Conservation (phyloP, 2,888 invertebrate species). For the Ophion ellenae region DNA sequence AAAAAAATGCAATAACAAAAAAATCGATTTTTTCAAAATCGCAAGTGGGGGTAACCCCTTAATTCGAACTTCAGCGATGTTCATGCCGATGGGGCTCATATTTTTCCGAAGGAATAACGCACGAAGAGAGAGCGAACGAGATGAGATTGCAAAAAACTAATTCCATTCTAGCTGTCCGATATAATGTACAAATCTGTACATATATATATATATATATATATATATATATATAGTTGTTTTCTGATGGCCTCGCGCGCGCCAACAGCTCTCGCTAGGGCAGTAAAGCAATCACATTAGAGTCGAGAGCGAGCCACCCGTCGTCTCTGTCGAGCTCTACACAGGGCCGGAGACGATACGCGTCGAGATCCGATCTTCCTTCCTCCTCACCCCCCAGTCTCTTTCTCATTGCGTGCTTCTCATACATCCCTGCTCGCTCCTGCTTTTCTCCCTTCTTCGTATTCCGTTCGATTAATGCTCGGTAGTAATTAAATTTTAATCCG, state of each 20-base stretch:
- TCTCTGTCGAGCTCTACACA: slow-evolving; percentile 46
- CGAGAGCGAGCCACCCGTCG: slow-evolving; percentile 52
- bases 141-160: slow-evolving; percentile 79
- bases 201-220: slow-evolving; percentile 6
- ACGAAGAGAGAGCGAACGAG: background rate
- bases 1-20: too few relatives aligned
- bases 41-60: too few relatives aligned
- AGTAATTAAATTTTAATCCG: slow-evolving; percentile 80
- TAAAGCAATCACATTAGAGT: slow-evolving; percentile 81
- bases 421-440: slow-evolving; percentile 35
- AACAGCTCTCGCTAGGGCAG: slow-evolving; percentile 69
- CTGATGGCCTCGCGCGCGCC: slow-evolving; percentile 39
- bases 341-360: slow-evolving; percentile 46
- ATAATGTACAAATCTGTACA: slow-evolving; percentile 15
- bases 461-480: slow-evolving; percentile 73
- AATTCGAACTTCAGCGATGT: too few relatives aligned
- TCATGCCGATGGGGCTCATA: background rate
- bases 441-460: slow-evolving; percentile 62
- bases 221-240: background rate
- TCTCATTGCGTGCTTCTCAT: slow-evolving; percentile 61
- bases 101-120: slow-evolving; percentile 27
- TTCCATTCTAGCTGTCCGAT: slow-evolving; percentile 76
- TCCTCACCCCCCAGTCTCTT: slow-evolving; percentile 46
- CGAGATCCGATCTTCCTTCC: slow-evolving; percentile 46
- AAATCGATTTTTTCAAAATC: too few relatives aligned